Evolutionary conservation across 1,140 invertebrate species (phyloP).

Genomic region (Rhyacophila brunnea): DNA sequence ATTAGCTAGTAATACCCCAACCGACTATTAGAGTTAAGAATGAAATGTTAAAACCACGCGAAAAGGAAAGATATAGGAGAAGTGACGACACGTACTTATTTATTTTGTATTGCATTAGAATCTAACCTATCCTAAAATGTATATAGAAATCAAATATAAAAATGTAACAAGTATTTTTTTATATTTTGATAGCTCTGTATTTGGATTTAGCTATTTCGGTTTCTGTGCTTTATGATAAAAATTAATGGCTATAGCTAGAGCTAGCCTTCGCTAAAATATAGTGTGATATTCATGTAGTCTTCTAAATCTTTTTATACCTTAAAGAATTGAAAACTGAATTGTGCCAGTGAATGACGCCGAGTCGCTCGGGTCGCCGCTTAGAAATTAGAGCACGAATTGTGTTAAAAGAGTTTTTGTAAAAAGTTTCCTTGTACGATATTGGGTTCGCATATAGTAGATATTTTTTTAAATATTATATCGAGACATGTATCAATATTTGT

Average conservation of each 20-base stretch:
- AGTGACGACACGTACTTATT: constrained; percentile 33
- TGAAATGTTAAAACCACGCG: constrained; percentile 17
- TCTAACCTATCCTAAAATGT: constrained; percentile 20
- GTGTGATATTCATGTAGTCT: constrained; percentile 37
- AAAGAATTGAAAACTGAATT: constrained; percentile 22
- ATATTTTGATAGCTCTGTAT: constrained; percentile 60
- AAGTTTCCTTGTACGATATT: no score
- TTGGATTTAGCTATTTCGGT: constrained; percentile 39
- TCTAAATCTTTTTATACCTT: constrained; percentile 34
- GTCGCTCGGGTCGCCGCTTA: no score
- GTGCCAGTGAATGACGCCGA: constrained; percentile 13
- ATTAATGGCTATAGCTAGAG: constrained; percentile 25
- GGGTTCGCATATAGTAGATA: no score
- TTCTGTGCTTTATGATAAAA: constrained; percentile 31
- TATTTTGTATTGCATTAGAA: constrained; percentile 33
- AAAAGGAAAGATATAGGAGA: constrained; percentile 16
- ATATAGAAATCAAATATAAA: constrained; percentile 29
- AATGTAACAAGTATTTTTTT: constrained; percentile 48
- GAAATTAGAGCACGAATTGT: no score
- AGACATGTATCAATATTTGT: not conserved
- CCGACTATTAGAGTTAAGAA: constrained; percentile 34
- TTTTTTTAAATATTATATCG: not conserved
- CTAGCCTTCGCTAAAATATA: constrained; percentile 34
- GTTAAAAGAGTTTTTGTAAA: no score
- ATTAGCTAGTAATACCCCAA: constrained; percentile 31